Base-by-base conservation (phyloP, 2,888 invertebrate species). In the Aelia acuminata region DNA sequence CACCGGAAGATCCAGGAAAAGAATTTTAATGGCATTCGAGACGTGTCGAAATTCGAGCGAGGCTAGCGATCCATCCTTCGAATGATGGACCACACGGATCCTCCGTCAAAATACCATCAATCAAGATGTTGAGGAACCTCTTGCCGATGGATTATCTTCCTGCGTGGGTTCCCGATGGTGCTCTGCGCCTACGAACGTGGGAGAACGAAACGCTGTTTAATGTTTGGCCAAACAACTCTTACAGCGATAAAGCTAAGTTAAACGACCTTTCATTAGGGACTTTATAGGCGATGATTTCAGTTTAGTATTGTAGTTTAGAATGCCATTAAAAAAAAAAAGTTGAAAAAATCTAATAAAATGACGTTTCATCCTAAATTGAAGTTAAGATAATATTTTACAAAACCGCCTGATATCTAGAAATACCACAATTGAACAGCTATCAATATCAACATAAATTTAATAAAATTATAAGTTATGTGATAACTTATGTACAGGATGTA, bases 31-130 rank as follows among this genome's bases (percentile, higher is more conserved):
- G 43, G 80, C 80, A n/a, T 39, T 39, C 39, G 43, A 80, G 80
- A 80, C 39, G 80, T 80, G 80, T 80, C 80, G 80, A 80, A 80
- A 80, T 47, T 80, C 80, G 80, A n/a, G 80, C 80, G 80, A 11
- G 43, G 80, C 35, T 7, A 13, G 43, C 43, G 43, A 80, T 80
- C 43, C 43, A 80, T 80, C 80, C 20, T 20, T 20, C 18, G 31
- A 10, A 70, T 43, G 80, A 80, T 80, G 80, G 80, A 39, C 80
- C 43, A 80, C 80, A 80, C 80, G 13, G 43, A 80, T 47, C 39
- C 80, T n/a, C 80, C 22, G 80, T 47, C 43, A 70, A 70, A 70
- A 47, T 80, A 80, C 43, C 80, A 80, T 80, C 80, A 80, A 80
- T 80, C 80, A 80, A 80, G 80, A 80, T n/a, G 43, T n/a, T 22